Base-by-base conservation (phyloP, 2,113 vertebrate species). In the Scalopus aquaticus region DNA sequence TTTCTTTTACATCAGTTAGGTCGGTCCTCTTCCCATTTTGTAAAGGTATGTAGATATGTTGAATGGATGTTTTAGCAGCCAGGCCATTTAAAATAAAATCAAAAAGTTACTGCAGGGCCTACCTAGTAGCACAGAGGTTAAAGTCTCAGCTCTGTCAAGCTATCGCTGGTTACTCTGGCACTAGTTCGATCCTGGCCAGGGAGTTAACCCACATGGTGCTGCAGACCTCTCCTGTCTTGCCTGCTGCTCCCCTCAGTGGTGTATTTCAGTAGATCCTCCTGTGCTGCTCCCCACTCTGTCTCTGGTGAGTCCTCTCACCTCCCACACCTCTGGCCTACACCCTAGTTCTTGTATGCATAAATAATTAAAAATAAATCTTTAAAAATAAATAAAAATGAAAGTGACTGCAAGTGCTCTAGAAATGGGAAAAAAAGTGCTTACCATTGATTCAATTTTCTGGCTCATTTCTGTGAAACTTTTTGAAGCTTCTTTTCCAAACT, bases 381-480 rank as follows among this genome's bases (percentile, higher is more conserved):
- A 42, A 11, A 20, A 70, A 39, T 69, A 37, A 37, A 22, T 70
- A 35, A 70, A 49, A 49, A 12, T 39, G 19, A 46, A 76, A 62
- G 51, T 51, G 16, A 56, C 20, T 54, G 1, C 9, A 90, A 78
- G n/a, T 44, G 49, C 19, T 22, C 26, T 67, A 83, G 24, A 89
- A 82, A 30, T 83, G 0, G 0, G 15, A 62, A 42, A 3, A 42
- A 20, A 69, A 90, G 2, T 60, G 22, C 95, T 97, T 93, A 97
- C 97, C 95, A 97, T 97, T 11, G 81, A 93, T 83, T 97, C 97
- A 92, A 97, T 97, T 96, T 69, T 96, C 32, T 95, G 95, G 64
- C 97, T 97, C 97, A 97, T 97, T 93, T 97, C 92, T 85, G 97
- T 97, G 90, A 97, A 97, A 84, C 96, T 95, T 92, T 93, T 90